Evolutionary conservation across 2,797 vertebrate species (phyloP).

Genomic region (Aulostomus chinensis): DNA sequence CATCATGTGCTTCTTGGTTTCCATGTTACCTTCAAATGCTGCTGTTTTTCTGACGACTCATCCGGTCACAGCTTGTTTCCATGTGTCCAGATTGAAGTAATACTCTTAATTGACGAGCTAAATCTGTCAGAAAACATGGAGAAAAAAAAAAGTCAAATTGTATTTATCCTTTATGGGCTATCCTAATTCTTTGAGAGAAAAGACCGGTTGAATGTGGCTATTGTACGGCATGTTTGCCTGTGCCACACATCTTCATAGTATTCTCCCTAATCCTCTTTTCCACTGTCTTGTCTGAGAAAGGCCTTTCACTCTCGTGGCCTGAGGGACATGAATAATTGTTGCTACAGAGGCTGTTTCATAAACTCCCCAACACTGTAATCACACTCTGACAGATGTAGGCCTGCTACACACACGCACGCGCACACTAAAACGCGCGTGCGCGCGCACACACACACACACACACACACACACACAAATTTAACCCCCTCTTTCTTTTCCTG

Average conservation of each 20-base stretch:
- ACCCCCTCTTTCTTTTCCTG: constrained; percentile 49
- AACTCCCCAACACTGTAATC: constrained; percentile 68
- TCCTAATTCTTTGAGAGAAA: too few relatives aligned
- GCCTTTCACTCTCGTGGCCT: constrained; percentile 65
- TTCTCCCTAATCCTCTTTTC: constrained; percentile 66
- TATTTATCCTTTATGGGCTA: too few relatives aligned
- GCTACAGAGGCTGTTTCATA: constrained; percentile 71
- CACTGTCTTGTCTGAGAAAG: constrained; percentile 62
- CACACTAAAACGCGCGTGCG: too few relatives aligned
- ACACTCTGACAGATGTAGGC: constrained; percentile 67
- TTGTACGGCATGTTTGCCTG: constrained; percentile 48
- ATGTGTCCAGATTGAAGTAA: too few relatives aligned
- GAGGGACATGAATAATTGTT: constrained; percentile 71
- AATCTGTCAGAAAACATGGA: too few relatives aligned
- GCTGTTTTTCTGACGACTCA: too few relatives aligned
- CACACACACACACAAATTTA: constrained; percentile 32
- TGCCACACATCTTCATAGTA: constrained; percentile 49
- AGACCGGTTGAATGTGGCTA: constrained; percentile 41
- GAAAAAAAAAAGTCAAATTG: too few relatives aligned
- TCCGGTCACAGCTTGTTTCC: too few relatives aligned
- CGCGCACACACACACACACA: constrained; percentile 19
- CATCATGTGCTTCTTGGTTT: too few relatives aligned
- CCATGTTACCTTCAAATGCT: too few relatives aligned
- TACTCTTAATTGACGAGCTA: too few relatives aligned
- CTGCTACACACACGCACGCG: constrained; percentile 31